Base-by-base conservation (phyloP, 37 sponge, comb jelly and placozoan species). In the Axinella damicornis region DNA sequence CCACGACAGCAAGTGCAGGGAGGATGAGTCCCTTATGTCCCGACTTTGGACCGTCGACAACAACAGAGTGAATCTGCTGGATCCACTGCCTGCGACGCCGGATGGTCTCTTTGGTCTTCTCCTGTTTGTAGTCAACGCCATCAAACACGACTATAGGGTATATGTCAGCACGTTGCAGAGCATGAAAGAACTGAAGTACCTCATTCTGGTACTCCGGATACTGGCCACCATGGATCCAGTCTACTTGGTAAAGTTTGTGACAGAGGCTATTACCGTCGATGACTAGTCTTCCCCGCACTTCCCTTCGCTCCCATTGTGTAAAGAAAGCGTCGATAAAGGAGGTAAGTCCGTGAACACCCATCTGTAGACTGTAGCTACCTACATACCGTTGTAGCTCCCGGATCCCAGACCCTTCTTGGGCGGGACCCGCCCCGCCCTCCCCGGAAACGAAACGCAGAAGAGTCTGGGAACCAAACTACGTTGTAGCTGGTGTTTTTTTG, bases 111-210 rank as follows among this genome's bases (percentile, higher is more conserved):
- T 71, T 76, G 18, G 16, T 62, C 75, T 90, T 94, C 72, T 87
- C 75, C 18, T 86, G 71, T 28, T 84, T 76, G 57, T 64, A 83
- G 61, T 83, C 87, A 21, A 89, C 56, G 21, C 96, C 96, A 83
- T 95, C 96, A 22, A 92, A 81, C 6, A 95, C 81, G 52, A 95
- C 83, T 19, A 92, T 64, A 18, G 87, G 78, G 22, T n/a, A 21
- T 15, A 95, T 71, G 17, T 55, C 77, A 18, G 76, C 56, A 2
- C n/a, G 32, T 5, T 33, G 74, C 64, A 95, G 72, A 27, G 52
- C 37, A 34, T 16, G 55, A 40, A 92, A 81, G 36, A 89, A 92
- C 20, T 64, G 57, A 12, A 57, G 38, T 17, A 88, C 22, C 30
- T 15, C 41, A 2, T 17, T 27, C 13, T 46, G 5, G 30, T 80